Percentiles rank a stretch among this genome's conserved stretches.
Evolutionary conservation across 2,113 vertebrate genomes (phyloP).

Genomic region (Sorex araneus): DNA sequence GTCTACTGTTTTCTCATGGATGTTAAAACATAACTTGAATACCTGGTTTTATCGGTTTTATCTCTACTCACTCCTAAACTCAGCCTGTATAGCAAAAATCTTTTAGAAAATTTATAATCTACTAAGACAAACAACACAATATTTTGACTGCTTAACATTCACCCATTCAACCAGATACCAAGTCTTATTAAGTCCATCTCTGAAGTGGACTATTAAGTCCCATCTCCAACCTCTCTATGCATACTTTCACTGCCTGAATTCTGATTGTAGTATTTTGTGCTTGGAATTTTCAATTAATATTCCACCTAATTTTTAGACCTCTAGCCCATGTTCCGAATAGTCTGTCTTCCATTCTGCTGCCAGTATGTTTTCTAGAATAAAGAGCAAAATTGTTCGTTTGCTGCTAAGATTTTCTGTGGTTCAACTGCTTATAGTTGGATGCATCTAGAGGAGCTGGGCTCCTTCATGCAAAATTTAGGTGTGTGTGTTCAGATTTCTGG

Average conservation of each 20-base stretch:
- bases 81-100: not conserved
- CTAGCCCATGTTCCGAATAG: not conserved
- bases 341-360: not conserved
- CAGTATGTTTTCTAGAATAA: slow-evolving; percentile 46
- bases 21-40: not conserved
- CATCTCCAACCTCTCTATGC: not conserved
- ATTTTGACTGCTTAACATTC: not conserved
- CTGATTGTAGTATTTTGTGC: not conserved
- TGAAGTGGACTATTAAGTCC: too few species aligned
- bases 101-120: slow-evolving; percentile 37
- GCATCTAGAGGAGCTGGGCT: too few species aligned
- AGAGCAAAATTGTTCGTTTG: slow-evolving; percentile 32
- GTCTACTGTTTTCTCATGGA: not conserved
- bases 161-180: not conserved
- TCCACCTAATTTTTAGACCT: not conserved
- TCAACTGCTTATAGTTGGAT: slow-evolving; percentile 43
- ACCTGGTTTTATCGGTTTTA: not conserved
- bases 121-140: slow-evolving; percentile 16
- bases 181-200: not conserved
- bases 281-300: not conserved
- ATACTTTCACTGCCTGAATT: not conserved
- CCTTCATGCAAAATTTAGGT: slow-evolving; percentile 24
- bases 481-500: slow-evolving; percentile 49
- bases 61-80: not conserved
- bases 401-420: slow-evolving; percentile 28